Evolutionary conservation across 2,797 vertebrate genomes (phyloP).

Genomic region (Setipinna tenuifilis): DNA sequence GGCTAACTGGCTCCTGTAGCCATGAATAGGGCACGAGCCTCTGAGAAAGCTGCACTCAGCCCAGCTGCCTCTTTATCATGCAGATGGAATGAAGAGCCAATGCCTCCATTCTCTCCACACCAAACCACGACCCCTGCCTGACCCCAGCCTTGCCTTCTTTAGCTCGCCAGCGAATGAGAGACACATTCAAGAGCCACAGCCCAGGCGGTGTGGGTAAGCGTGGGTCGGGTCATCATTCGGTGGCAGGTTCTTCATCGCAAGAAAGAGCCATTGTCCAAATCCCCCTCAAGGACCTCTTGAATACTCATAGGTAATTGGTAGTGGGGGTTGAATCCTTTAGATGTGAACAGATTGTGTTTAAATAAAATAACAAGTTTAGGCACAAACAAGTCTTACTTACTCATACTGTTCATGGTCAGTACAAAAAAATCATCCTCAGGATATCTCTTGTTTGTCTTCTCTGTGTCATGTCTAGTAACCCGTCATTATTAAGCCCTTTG

Average conservation of each 20-base stretch:
- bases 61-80: constrained; percentile 22
- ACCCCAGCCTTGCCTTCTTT: neutral
- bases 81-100: neutral
- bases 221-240: too few species aligned
- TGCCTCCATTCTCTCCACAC: neutral
- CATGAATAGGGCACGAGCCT: neutral
- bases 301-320: neutral
- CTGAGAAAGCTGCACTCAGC: neutral
- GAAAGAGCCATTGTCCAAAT: neutral
- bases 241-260: neutral
- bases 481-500: neutral
- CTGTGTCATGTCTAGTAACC: neutral
- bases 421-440: neutral
- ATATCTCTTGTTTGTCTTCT: neutral
- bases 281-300: neutral
- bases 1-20: neutral
- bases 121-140: neutral
- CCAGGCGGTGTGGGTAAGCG: too few species aligned
- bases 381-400: neutral
- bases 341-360: neutral
- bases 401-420: neutral
- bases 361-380: neutral
- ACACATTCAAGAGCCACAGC: neutral
- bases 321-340: neutral
- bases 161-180: neutral